Conservation (phyloP, 2,113 vertebrate species). For the Porphyrio hochstetteri region DNA sequence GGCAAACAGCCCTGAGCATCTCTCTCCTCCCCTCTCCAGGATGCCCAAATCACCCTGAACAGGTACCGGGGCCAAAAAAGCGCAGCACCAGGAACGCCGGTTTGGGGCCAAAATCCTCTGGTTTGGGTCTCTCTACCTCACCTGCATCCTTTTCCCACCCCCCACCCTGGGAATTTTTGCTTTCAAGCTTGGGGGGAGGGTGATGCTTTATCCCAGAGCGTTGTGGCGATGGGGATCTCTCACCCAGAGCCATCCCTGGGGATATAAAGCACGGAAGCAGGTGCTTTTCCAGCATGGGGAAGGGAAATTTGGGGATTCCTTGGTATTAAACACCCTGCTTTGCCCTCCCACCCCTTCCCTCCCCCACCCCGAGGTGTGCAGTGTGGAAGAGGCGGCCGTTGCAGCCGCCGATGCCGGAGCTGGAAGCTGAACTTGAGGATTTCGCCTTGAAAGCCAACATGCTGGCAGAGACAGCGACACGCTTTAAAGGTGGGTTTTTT, state of each 20-base stretch:
- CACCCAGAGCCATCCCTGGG: background rate
- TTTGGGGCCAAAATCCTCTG: background rate
- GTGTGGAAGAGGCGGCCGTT: accelerated
- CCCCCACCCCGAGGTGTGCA: background rate
- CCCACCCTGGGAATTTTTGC: background rate
- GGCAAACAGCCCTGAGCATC: background rate
- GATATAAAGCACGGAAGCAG: background rate
- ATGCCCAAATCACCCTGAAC: background rate
- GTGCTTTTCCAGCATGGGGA: background rate
- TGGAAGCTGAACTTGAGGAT: background rate
- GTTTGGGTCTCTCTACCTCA: background rate
- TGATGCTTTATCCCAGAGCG: background rate
- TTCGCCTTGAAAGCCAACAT: accelerated
- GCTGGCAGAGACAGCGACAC: background rate
- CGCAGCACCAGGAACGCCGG: background rate
- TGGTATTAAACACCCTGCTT: background rate
- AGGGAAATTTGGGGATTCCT: background rate
- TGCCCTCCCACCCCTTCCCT: background rate
- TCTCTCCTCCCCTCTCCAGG: background rate
- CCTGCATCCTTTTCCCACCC: background rate
- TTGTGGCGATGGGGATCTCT: background rate
- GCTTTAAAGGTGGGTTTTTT: background rate
- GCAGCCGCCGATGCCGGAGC: background rate
- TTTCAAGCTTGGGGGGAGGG: background rate
- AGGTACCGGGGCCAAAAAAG: background rate